These are phyloP conservation scores for Rhabdomys pumilio DNA, from an alignment of 2,797 vertebrate species.

Conservation along the genomic window DNA sequence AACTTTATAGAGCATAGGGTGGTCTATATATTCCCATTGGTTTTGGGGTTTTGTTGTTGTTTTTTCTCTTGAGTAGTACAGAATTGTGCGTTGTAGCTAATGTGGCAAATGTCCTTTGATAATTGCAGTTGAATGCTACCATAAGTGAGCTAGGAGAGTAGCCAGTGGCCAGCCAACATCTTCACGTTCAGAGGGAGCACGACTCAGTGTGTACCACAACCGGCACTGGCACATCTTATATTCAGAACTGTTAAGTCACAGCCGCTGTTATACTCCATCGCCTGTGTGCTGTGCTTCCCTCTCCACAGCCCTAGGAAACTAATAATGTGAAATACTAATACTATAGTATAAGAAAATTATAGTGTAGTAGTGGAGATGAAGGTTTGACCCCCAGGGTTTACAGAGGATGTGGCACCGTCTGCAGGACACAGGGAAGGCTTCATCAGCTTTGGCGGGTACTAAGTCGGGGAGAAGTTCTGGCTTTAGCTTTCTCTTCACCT, in stretches of 20 bases:
- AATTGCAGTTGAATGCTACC: too few relatives aligned
- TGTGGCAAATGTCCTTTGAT: background rate
- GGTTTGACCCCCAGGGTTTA: background rate
- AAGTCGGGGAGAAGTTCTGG: background rate
- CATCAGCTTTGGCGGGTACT: background rate
- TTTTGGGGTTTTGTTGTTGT: background rate
- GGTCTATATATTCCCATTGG: background rate
- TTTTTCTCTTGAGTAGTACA: background rate
- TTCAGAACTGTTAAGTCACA: background rate
- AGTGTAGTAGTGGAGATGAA: background rate
- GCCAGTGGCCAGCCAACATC: background rate
- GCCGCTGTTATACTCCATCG: background rate
- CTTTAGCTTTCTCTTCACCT: background rate
- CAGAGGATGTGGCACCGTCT: background rate
- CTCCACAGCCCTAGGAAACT: background rate
- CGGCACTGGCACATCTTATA: too few relatives aligned
- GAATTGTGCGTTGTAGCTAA: background rate
- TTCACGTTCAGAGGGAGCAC: background rate
- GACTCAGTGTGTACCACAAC: too few relatives aligned
- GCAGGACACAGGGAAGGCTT: background rate
- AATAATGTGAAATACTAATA: background rate
- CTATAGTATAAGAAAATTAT: background rate
- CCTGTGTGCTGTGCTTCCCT: background rate
- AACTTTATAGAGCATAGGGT: background rate
- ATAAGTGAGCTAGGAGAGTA: background rate